These are phyloP conservation scores for Sebastes glaucus DNA, from an alignment of 2,797 vertebrate species.

Conservation along the genomic window DNA sequence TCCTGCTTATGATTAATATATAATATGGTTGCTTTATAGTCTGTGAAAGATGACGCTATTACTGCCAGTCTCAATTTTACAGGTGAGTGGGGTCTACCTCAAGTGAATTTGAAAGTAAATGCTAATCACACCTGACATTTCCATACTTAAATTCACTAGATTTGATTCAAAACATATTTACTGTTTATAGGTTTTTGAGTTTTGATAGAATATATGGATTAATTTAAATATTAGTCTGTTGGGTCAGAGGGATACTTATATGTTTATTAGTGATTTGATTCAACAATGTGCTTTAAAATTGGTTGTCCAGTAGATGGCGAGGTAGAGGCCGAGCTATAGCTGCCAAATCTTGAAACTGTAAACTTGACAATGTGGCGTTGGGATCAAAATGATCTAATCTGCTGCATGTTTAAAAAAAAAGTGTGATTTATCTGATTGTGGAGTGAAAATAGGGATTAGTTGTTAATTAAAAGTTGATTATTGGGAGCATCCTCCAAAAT, in stretches of 20 bases:
- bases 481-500: not conserved
- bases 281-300: not conserved
- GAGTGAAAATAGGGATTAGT: not conserved
- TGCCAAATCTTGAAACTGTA: not conserved
- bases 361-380: not conserved
- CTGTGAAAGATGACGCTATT: not conserved
- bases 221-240: not conserved
- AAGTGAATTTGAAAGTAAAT: no score
- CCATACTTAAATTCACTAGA: not conserved
- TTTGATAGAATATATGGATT: not conserved
- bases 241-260: not conserved
- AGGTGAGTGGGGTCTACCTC: no score
- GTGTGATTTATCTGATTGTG: not conserved
- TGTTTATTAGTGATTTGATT: not conserved
- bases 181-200: not conserved
- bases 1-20: not conserved
- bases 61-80: not conserved
- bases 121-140: not conserved
- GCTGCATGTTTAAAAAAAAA: not conserved
- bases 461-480: not conserved
- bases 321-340: not conserved
- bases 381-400: not conserved
- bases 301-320: slow-evolving; percentile 23
- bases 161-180: not conserved
- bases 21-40: not conserved